Conservation (phyloP, 2,113 vertebrate genomes). For the Esox niger region DNA sequence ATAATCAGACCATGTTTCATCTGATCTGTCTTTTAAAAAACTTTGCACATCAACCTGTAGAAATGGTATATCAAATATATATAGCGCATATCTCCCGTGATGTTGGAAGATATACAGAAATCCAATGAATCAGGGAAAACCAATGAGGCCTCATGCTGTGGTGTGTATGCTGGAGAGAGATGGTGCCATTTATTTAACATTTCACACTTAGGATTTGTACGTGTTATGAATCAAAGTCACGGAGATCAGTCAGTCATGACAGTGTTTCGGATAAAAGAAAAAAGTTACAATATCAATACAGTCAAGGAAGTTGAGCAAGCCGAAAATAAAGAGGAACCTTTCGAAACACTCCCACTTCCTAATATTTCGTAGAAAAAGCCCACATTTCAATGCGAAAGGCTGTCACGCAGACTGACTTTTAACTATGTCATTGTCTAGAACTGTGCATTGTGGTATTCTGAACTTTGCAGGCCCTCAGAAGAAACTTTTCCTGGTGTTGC, state of each 20-base stretch:
- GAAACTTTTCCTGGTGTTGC: conserved; percentile 1
- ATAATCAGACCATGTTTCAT: too few species aligned
- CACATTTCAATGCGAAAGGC: neutral
- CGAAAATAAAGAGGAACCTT: conserved; percentile 50
- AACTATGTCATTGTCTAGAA: neutral
- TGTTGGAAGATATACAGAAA: too few species aligned
- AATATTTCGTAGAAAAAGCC: neutral
- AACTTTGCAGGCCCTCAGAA: neutral
- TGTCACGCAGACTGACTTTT: neutral
- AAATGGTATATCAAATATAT: too few species aligned
- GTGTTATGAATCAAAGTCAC: neutral
- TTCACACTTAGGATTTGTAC: neutral
- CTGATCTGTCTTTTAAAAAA: too few species aligned
- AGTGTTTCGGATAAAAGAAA: conserved; percentile 3
- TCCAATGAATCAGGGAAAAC: too few species aligned
- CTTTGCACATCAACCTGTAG: too few species aligned
- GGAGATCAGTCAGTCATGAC: neutral
- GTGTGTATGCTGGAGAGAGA: neutral
- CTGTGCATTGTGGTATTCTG: neutral
- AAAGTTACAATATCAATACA: conserved; percentile 13
- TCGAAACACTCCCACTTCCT: conserved; percentile 36
- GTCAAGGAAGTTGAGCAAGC: conserved; percentile 49
- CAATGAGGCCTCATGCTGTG: too few species aligned
- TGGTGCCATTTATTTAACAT: neutral
- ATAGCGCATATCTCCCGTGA: too few species aligned